Conservation (phyloP, 35 echinoderm and acorn worm species). For the Holothuria glaberrima region DNA sequence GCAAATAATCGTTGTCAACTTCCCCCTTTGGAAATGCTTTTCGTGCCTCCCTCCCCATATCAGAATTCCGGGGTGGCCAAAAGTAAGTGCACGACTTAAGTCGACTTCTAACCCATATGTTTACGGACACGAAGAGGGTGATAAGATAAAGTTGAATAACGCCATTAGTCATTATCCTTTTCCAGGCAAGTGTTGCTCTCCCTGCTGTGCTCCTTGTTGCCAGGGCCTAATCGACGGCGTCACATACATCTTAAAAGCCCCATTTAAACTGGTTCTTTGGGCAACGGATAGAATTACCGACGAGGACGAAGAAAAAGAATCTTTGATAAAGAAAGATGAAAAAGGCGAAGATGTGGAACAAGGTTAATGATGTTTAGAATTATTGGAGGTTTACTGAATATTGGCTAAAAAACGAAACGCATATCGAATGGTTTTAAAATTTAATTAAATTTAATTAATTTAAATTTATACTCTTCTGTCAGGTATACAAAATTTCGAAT, state of each 20-base stretch:
- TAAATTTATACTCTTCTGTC: background rate
- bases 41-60: too few relatives aligned
- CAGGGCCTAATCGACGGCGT: background rate
- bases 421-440: background rate
- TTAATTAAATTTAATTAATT: background rate
- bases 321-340: background rate
- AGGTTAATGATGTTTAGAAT: background rate
- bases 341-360: background rate
- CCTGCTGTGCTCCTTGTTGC: constrained; percentile 19
- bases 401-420: background rate
- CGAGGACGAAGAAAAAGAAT: background rate
- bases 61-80: too few relatives aligned
- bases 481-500: background rate
- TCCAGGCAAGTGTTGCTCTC: background rate
- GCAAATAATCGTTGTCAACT: too few relatives aligned
- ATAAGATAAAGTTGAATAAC: background rate
- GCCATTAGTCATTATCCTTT: background rate
- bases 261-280: constrained; percentile 14
- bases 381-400: background rate
- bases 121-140: background rate
- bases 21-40: too few relatives aligned
- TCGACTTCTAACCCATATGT: too few relatives aligned
- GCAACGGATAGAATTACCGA: constrained; percentile 1
- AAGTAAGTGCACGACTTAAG: too few relatives aligned
- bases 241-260: background rate